Evolutionary conservation across 2,888 invertebrate genomes (phyloP).

Genomic region (Chouioia cunea): DNA sequence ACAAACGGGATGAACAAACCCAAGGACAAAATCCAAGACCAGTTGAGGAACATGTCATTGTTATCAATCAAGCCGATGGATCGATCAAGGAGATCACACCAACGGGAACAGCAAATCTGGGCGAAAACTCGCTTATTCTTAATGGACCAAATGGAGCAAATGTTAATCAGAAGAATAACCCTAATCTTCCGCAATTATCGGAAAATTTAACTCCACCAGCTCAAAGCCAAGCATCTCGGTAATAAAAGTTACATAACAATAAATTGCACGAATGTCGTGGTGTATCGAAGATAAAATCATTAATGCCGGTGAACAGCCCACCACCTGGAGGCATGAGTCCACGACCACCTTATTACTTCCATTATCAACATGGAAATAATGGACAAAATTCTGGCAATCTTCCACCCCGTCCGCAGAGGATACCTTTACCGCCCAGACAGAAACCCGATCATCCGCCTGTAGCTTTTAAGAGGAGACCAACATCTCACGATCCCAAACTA

Average conservation of each 20-base stretch:
- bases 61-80: constrained; percentile 62
- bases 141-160: not conserved
- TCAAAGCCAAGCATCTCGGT: constrained; percentile 49
- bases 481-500: constrained; percentile 57
- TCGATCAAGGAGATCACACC: constrained; percentile 56
- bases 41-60: constrained; percentile 61
- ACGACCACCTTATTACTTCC: constrained; percentile 58
- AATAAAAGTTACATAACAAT: not conserved
- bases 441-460: constrained; percentile 50
- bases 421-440: constrained; percentile 54
- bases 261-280: too few species aligned
- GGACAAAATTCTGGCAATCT: constrained; percentile 20
- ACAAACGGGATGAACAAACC: constrained; percentile 14
- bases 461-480: constrained; percentile 50
- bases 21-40: constrained; percentile 20
- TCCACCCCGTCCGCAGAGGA: constrained; percentile 52
- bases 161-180: constrained; percentile 33
- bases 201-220: constrained; percentile 63
- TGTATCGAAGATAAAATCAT: constrained; percentile 10
- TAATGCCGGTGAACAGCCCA: constrained; percentile 24
- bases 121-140: constrained; percentile 11
- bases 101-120: constrained; percentile 36
- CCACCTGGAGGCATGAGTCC: constrained; percentile 48
- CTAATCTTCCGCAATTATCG: constrained; percentile 57
- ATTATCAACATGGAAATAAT: constrained; percentile 52